Base-by-base conservation (phyloP, 1,140 invertebrate species). In the Nasonia longicornis region DNA sequence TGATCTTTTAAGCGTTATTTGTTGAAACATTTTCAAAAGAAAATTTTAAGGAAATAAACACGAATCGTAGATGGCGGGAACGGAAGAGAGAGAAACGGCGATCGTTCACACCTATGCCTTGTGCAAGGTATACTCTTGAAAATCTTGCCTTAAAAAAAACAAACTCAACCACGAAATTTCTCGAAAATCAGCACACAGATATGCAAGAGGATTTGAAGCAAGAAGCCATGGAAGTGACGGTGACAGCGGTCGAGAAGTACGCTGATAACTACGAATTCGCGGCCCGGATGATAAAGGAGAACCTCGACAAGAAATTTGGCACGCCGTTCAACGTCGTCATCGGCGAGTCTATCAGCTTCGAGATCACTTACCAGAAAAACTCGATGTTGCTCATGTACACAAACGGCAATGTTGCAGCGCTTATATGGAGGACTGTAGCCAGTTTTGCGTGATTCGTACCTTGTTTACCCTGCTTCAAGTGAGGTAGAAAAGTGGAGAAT, bases 251-350 rank as follows among this genome's bases (percentile, higher is more conserved):
- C 88, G 97, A 98, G 91, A 98, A 98, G 91, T 95, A 94, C 90
- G 90, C 95, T 0, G 91, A 93, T 3, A 97, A 98, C 91, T 96
- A 96, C 84, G 92, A 93, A 84, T 84, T 90, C 20, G 92, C 95
- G 10, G 96, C 97, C 26, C 94, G 94, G 85, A 95, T 96, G 92
- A 97, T 99, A 35, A 98, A 99, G 90, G 96, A 98, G 85, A 94
- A 93, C 75, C 94, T 99, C 93, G 98, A 99, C 89, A 97, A 97
- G 90, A 97, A 97, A 87, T 98, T 97, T 90, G 97, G 97, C 29
- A 94, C 96, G 1, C 94, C 96, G 20, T 98, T 97, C 94, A 97
- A 98, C 91, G 96, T 96, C 1, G 94, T 98, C 0, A 95, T 98
- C 10, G 97, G 97, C 12, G 97, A 99, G 92, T 96, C 96, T 22